A percentile compares a stretch with the other conserved stretches of the same genome.
These are phyloP conservation scores for Bugulina stolonifera DNA, from an alignment of 2,888 invertebrate genomes.

Conservation along the genomic window DNA sequence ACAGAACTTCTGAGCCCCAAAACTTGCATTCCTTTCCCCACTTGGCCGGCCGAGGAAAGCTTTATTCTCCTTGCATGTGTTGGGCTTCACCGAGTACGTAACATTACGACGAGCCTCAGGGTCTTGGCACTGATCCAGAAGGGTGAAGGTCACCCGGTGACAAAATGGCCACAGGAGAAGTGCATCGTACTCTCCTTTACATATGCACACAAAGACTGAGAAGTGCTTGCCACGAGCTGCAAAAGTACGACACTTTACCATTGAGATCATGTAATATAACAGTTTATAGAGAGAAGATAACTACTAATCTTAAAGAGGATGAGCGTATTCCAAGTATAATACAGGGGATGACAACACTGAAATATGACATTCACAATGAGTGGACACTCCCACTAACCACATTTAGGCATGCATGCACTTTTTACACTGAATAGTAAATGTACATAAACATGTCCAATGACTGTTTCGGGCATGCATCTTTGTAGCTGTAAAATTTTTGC, in stretches of 20 bases:
- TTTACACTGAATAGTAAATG: too few relatives aligned
- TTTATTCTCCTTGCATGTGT: constrained; percentile 38
- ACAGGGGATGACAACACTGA: too few relatives aligned
- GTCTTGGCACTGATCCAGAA: constrained; percentile 44
- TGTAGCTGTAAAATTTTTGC: too few relatives aligned
- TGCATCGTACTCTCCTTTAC: constrained; percentile 42
- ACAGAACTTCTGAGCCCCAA: constrained; percentile 49
- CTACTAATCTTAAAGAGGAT: too few relatives aligned
- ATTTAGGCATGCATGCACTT: too few relatives aligned
- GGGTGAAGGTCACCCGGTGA: constrained; percentile 39
- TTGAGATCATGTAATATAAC: neutral
- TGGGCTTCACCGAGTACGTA: constrained; percentile 43
- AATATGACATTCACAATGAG: too few relatives aligned
- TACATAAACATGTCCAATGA: too few relatives aligned
- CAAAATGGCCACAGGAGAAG: constrained; percentile 44
- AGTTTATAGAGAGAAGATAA: neutral
- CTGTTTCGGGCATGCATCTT: too few relatives aligned
- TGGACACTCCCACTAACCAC: too few relatives aligned
- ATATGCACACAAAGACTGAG: constrained; percentile 41
- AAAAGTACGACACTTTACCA: neutral
- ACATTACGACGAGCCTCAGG: constrained; percentile 45
- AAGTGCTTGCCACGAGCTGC: constrained; percentile 41
- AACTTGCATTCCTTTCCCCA: constrained; percentile 50
- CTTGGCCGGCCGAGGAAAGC: constrained; percentile 50
- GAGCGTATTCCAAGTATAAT: too few relatives aligned